Evolutionary conservation across 2,797 vertebrate species (phyloP).

Genomic region (Premnoplex brunnescens): DNA sequence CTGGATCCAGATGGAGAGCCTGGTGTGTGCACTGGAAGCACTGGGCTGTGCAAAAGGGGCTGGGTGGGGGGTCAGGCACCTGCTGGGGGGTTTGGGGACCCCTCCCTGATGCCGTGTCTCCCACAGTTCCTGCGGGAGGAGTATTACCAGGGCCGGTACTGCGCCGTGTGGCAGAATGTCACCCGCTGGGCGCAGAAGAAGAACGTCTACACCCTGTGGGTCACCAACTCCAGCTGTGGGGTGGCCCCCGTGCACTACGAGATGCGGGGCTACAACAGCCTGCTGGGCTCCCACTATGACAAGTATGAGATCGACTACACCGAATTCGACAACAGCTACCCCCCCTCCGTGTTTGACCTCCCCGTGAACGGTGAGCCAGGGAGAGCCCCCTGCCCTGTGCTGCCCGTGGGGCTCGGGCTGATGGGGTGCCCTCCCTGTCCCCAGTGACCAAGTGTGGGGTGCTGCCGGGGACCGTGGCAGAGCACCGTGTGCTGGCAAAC

Average conservation of each 20-base stretch:
- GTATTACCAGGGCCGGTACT: constrained; percentile 76
- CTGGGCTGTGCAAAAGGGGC: neutral
- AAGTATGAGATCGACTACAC: constrained; percentile 83
- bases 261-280: constrained; percentile 84
- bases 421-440: neutral
- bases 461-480: neutral
- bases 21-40: neutral
- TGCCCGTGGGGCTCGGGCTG: accelerated
- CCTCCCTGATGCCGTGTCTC: neutral
- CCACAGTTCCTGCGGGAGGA: constrained; percentile 81
- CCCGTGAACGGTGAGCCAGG: constrained; percentile 68
- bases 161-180: constrained; percentile 83
- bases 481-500: constrained; percentile 82
- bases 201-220: constrained; percentile 84
- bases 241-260: constrained; percentile 80
- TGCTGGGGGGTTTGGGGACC: accelerated
- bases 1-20: neutral
- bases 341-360: constrained; percentile 70
- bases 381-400: no score
- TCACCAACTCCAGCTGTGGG: constrained; percentile 71
- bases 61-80: neutral
- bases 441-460: neutral
- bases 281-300: constrained; percentile 85
- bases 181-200: constrained; percentile 78
- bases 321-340: constrained; percentile 73